phyloP scores from a whole-genome alignment of 2,113 vertebrate species.

The Sardina pilchardus region DNA sequence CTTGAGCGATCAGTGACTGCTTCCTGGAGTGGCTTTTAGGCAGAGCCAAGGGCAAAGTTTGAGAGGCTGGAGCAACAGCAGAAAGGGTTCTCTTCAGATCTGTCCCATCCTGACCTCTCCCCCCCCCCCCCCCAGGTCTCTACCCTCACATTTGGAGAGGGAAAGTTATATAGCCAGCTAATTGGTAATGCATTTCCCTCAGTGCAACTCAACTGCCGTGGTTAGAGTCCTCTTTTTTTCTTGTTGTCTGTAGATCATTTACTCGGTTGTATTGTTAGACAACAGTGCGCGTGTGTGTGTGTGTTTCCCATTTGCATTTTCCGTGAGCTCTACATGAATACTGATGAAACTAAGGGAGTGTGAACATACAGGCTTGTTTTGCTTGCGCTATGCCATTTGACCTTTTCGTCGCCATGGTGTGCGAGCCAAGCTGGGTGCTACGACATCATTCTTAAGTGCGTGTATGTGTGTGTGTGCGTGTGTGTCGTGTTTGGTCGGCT shows the following conservation, averaged over 20 bases:
- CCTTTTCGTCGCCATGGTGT: not conserved
- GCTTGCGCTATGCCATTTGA: not conserved
- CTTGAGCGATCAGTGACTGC: constrained; percentile 85
- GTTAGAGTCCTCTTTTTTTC: constrained; percentile 52
- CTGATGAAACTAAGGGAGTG: not conserved
- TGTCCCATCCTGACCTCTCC: not conserved
- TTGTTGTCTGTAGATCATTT: constrained; percentile 70
- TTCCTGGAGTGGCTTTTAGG: constrained; percentile 73
- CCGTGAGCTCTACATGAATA: not conserved
- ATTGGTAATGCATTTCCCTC: constrained; percentile 66
- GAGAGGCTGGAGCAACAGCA: constrained; percentile 23
- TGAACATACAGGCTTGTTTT: not conserved
- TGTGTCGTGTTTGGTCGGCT: not conserved
- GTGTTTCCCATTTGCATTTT: not conserved
- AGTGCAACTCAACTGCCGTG: constrained; percentile 38
- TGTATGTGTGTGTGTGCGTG: not conserved
- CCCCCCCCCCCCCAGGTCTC: not conserved
- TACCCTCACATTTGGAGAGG: not conserved
- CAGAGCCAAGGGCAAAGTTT: constrained; percentile 81
- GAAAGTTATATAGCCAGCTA: constrained; percentile 55
- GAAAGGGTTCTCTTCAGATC: not conserved
- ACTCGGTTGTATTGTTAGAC: constrained; percentile 38
- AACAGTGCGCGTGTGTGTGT: not conserved
- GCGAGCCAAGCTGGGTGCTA: not conserved
- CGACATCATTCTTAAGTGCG: not conserved